A percentile compares a stretch with the other conserved stretches of the same genome.
These are phyloP conservation scores for Zaprionus africanus DNA, from an alignment of 1,140 invertebrate species.

Conservation along the genomic window DNA sequence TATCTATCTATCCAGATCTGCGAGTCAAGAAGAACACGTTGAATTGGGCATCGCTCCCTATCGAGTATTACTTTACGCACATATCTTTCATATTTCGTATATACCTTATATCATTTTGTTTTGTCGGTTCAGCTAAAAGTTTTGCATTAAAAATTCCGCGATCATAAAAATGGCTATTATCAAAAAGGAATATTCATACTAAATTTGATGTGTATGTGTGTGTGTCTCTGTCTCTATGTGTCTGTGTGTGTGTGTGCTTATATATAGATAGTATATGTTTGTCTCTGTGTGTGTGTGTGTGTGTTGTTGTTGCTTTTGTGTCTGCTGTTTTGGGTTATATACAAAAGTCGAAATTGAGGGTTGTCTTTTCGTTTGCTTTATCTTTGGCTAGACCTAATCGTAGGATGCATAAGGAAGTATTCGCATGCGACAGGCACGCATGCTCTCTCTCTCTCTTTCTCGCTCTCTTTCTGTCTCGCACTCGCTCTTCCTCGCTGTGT, in stretches of 20 bases:
- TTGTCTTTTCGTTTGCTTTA: constrained; percentile 23
- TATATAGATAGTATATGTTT: constrained; percentile 39
- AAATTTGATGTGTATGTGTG: constrained; percentile 37
- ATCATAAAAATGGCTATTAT: constrained; percentile 75
- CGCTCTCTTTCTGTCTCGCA: background rate
- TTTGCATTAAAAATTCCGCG: constrained; percentile 55
- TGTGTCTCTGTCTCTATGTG: constrained; percentile 36
- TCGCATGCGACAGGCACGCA: background rate
- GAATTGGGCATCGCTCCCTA: background rate
- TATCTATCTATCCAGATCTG: too few relatives aligned
- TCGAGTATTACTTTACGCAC: background rate
- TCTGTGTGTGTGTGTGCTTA: constrained; percentile 14
- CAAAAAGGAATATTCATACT: constrained; percentile 70
- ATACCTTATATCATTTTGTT: constrained; percentile 1
- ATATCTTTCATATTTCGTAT: background rate
- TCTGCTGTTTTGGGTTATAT: constrained; percentile 45
- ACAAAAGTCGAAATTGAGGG: constrained; percentile 65
- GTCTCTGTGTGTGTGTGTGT: constrained; percentile 20
- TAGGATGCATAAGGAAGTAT: constrained; percentile 17
- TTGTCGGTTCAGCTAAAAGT: constrained; percentile 47
- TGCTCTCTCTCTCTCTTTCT: constrained; percentile 1
- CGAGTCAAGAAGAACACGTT: too few relatives aligned
- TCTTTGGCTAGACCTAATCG: constrained; percentile 40
- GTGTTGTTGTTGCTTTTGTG: constrained; percentile 11
- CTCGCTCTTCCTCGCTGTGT: background rate